Evolutionary conservation across 2,888 invertebrate species (phyloP), one percentile per base, ranked within the genome.

Genomic region (Seira musarum): DNA sequence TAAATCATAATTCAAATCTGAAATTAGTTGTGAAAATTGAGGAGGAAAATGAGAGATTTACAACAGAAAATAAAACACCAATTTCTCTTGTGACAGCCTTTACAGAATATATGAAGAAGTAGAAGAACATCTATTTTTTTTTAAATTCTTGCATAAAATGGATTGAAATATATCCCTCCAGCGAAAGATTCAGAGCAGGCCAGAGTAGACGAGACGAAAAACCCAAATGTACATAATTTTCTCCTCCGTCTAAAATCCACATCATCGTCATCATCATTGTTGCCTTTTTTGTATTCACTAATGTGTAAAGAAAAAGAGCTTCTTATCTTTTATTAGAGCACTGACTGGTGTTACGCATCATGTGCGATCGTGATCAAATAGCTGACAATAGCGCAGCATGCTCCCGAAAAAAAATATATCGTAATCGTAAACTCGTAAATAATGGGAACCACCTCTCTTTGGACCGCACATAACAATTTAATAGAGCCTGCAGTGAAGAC

Each of bases 301-400:
- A 80, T 80, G 74, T 74, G 74, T 70, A 70, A 30, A 60, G 74
- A 60, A 80, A 78, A 80, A 80, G 73, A 80, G 80, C 80, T 74
- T 80, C 80, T 80, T 80, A 80, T 80, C 80, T 80, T 80, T 80
- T 80, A 80, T 80, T 80, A 74, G 73, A 74, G 73, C 69, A 80
- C 80, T 74, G 80, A 80, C 80, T 80, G 80, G 80, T 80, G 80
- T 81, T 81, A 81, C 80, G 80, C 80, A 76, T 76, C 80, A 81
- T 76, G 80, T 81, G 76, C 76, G 80, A 81, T 81, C 80, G 80
- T 81, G 80, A 81, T 81, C 80, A 76, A 81, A 76, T 81, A 76
- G 76, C 80, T 81, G 72, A 81, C 80, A 81, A 81, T 81, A 81
- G 76, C 80, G 68, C 80, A 81, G 80, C 80, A 80, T 80, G 80